Base-by-base conservation (phyloP, 2,888 invertebrate genomes). In the Scaptomyza flava region DNA sequence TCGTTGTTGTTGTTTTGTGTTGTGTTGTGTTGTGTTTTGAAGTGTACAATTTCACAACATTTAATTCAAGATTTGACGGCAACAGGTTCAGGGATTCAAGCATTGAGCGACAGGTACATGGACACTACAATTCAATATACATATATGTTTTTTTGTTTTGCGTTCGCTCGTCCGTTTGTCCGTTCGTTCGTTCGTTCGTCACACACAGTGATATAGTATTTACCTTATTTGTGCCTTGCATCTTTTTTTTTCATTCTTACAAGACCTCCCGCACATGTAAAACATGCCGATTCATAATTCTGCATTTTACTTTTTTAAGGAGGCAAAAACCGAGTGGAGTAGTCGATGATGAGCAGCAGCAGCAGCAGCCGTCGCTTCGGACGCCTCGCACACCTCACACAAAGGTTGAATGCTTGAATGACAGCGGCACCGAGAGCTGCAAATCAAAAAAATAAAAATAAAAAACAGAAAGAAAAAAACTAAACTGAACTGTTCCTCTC, bases 251-350 rank as follows among this genome's bases (percentile, higher is more conserved):
- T 45, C 6, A 4, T 36, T 58, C 62, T 84, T 81, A 78, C 82
- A 79, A 87, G 88, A 88, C 88, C 88, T 89, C 88, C 88, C 88
- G 88, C 89, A 85, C 88, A 88, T 88, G 88, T 88, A 87, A 88
- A 88, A 88, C 87, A 87, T 88, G 89, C 89, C 89, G 89, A 88
- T 88, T 88, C 88, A 88, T 88, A 89, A 88, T 88, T 89, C 81
- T 75, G 79, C 79, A 84, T 80, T 82, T 88, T 65, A 69, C 65
- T 68, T 59, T 63, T 77, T 72, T 75, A 69, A 75, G 75, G 72
- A 82, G 80, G 69, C 69, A 72, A 62, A 58, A 53, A 60, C 68
- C 67, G 73, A 68, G 72, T 68, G 75, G 70, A 78, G 78, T 64
- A 61, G 75, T 66, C 42, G 72, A 68, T 77, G 65, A 77, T 70